Evolutionary conservation across 2,113 vertebrate genomes (phyloP), one percentile per base, ranked within the genome.

Genomic region (Pipa parva): DNA sequence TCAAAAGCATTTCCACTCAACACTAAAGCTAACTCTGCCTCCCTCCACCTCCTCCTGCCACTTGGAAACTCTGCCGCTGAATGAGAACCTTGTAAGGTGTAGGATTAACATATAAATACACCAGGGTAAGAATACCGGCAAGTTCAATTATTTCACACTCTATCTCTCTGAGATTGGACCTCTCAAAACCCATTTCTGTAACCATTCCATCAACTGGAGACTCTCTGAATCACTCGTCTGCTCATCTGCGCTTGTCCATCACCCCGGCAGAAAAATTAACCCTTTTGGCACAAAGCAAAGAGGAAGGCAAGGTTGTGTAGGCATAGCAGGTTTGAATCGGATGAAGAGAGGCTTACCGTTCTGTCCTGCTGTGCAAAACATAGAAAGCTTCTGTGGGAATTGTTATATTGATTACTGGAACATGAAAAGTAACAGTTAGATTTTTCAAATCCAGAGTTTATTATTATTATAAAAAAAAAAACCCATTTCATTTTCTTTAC

Each of bases 91-190:
- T 70, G 46, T 60, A 68, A 49, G 65, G 65, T 39, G 51, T 45
- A 54, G 13, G 48, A 70, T 70, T 61, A 70, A 60, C 49, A 61
- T 70, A 61, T 70, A 70, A 70, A 70, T 61, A 45, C 48, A 45
- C 49, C 52, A 49, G 58, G 51, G 58, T 59, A 28, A 61, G 56
- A 61, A 60, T 70, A 52, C 49, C 49, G 45, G 58, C 22, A 70
- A 61, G 48, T 70, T 70, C 58, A 70, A 70, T 70, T 70, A 70
- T 68, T 68, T 70, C 48, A 61, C 49, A 70, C 58, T 70, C 65
- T 39, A 59, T 70, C 58, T 54, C 24, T 15, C 58, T 51, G 49
- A 61, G 33, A 70, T 70, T 70, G 58, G 66, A 45, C 66, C 58
- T 70, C 58, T 70, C 48, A 13, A 61, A 70, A 70, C 26, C 58